phyloP scores from a whole-genome alignment of 2,113 vertebrate genomes.

The Sturnus vulgaris region DNA sequence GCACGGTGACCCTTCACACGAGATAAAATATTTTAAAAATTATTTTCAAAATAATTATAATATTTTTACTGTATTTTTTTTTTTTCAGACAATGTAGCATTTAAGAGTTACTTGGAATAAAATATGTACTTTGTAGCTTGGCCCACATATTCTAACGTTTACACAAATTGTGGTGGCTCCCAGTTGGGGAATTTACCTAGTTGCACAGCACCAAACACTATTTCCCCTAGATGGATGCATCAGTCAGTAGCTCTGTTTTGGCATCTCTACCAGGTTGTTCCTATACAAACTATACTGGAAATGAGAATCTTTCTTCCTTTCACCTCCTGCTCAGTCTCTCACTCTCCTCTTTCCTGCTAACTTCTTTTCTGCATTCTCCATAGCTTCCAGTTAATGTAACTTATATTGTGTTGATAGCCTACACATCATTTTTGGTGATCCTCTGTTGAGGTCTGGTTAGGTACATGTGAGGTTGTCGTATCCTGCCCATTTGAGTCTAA shows the following conservation, averaged over 20 bases:
- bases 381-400: not conserved
- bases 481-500: not conserved
- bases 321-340: not conserved
- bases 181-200: not conserved
- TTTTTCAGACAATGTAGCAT: not conserved
- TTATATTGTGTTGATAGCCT: not conserved
- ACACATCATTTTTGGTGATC: not conserved
- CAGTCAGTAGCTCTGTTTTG: not conserved
- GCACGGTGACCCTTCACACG: rapidly evolving
- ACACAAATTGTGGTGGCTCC: not conserved
- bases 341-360: not conserved
- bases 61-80: not conserved
- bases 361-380: not conserved
- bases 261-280: not conserved
- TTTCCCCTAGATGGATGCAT: not conserved
- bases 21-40: not conserved
- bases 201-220: not conserved
- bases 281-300: not conserved
- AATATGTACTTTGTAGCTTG: not conserved
- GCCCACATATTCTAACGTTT: not conserved
- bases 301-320: not conserved
- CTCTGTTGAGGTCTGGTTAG: not conserved
- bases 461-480: not conserved
- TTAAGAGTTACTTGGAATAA: not conserved
- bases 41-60: not conserved